Percentiles rank a stretch among this genome's conserved stretches.
Evolutionary conservation across 2,888 invertebrate species (phyloP).

Genomic region (Cephus spinipes): DNA sequence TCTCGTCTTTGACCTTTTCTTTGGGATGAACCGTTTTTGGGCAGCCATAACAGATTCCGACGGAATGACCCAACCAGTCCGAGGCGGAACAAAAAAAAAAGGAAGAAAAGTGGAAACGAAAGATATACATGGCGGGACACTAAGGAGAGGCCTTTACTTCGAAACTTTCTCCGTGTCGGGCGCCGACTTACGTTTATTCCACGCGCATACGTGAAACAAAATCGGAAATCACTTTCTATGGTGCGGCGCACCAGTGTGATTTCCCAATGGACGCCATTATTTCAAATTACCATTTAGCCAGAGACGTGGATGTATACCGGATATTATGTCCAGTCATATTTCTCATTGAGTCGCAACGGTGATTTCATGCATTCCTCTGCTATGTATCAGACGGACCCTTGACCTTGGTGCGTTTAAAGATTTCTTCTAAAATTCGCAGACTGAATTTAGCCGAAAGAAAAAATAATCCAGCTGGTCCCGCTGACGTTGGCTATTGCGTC

Average conservation of each 20-base stretch:
- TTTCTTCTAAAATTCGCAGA: background rate
- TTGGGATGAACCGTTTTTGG: background rate
- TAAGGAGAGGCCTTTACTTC: slow-evolving; percentile 4
- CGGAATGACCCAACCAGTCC: background rate
- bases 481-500: background rate
- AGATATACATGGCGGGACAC: background rate
- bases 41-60: background rate
- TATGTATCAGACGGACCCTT: background rate
- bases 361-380: background rate
- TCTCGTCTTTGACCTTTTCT: background rate
- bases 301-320: background rate
- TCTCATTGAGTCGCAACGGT: background rate
- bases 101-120: background rate
- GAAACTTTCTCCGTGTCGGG: slow-evolving; percentile 29
- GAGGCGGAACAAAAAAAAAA: background rate
- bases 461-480: background rate
- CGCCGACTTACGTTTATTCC: slow-evolving; percentile 2
- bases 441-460: background rate
- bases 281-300: background rate
- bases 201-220: slow-evolving; percentile 20
- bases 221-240: slow-evolving; percentile 28
- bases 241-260: slow-evolving; percentile 10
- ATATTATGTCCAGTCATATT: background rate
- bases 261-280: slow-evolving; percentile 14
- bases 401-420: background rate